A percentile compares a stretch with the other conserved stretches of the same genome.
phyloP scores from a whole-genome alignment of 1,140 invertebrate genomes.

The Phocides pigmalion region DNA sequence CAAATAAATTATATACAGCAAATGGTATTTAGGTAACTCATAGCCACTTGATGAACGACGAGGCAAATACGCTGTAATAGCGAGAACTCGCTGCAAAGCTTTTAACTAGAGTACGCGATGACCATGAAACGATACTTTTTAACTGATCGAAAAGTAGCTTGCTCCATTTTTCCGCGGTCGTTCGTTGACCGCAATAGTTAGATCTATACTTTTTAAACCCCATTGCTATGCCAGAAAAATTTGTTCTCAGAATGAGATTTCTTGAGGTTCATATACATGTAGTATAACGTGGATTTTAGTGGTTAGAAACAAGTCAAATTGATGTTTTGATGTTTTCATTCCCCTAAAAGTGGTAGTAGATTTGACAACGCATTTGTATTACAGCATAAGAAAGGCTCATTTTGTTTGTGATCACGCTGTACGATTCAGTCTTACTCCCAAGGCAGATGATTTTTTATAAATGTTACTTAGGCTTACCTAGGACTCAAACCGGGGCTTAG shows the following conservation, averaged over 20 bases:
- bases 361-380: too few species aligned
- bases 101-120: neutral
- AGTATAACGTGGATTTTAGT: too few species aligned
- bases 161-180: slow-evolving; percentile 11
- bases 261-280: too few species aligned
- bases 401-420: too few species aligned
- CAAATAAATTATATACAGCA: slow-evolving; percentile 19
- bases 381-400: too few species aligned
- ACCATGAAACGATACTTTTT: slow-evolving; percentile 4
- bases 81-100: neutral
- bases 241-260: too few species aligned
- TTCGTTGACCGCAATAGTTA: slow-evolving; percentile 21
- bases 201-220: too few species aligned
- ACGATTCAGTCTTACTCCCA: neutral
- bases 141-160: slow-evolving; percentile 6
- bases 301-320: too few species aligned
- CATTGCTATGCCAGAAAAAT: too few species aligned
- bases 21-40: slow-evolving; percentile 18
- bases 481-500: neutral
- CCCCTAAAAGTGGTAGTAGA: too few species aligned
- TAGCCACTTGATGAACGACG: slow-evolving; percentile 22
- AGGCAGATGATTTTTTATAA: neutral
- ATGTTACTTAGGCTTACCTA: neutral
- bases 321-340: too few species aligned
- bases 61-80: neutral